Percentiles rank a stretch among this genome's conserved stretches.
Conservation (phyloP, 2,113 vertebrate genomes). For the Antidorcas marsupialis region DNA sequence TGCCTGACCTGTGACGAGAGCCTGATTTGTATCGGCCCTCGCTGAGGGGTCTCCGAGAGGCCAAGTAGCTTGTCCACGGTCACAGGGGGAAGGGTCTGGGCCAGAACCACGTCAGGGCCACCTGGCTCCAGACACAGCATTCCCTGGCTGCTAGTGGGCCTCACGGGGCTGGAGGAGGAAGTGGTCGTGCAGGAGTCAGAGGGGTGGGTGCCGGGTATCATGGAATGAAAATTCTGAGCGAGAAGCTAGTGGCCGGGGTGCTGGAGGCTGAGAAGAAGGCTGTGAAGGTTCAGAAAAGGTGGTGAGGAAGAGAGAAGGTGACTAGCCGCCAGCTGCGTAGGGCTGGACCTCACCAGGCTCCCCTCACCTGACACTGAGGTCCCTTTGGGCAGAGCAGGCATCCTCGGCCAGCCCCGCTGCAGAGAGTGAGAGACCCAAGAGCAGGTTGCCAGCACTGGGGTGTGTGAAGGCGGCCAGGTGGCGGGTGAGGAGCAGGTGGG, state of each 20-base stretch:
- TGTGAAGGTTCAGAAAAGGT: background rate
- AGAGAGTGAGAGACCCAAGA: background rate
- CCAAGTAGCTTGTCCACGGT: background rate
- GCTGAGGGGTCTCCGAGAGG: accelerated
- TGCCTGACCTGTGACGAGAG: background rate
- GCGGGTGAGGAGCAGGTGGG: background rate
- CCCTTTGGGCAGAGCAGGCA: background rate
- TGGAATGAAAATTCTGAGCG: background rate
- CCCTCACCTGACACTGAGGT: background rate
- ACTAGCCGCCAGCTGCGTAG: background rate
- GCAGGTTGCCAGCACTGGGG: background rate
- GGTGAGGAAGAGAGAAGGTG: background rate
- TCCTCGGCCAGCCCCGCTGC: accelerated
- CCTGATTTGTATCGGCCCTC: background rate
- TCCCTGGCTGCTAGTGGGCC: background rate
- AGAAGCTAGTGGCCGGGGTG: background rate
- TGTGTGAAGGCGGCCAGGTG: background rate
- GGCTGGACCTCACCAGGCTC: background rate
- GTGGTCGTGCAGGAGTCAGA: no score
- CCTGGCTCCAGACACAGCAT: background rate
- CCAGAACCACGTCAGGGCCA: background rate
- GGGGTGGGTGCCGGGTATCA: accelerated
- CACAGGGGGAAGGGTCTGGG: background rate
- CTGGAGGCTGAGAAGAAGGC: background rate
- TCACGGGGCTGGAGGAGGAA: background rate